Conservation (phyloP, 2,113 vertebrate species). For the Okapia johnstoni region DNA sequence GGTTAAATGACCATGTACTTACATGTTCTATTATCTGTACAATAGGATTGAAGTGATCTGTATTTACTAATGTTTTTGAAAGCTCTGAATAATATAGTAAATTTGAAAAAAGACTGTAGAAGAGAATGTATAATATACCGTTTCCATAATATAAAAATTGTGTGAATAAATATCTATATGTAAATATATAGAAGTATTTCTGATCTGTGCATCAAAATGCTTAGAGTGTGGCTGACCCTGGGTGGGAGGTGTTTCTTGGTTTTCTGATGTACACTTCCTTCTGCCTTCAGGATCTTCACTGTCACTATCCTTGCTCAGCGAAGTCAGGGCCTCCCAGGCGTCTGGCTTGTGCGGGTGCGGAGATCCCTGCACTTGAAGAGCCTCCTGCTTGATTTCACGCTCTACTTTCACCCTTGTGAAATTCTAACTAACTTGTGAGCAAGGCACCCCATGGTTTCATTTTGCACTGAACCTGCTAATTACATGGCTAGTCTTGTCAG, state of each 20-base stretch:
- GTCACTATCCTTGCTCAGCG: neutral
- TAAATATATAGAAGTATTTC: neutral
- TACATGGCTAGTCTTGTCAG: neutral
- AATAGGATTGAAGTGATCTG: neutral
- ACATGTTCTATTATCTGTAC: neutral
- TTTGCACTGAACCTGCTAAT: neutral
- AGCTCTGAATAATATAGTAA: neutral
- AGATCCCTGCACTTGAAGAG: neutral
- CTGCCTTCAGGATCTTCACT: neutral
- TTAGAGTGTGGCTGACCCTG: neutral
- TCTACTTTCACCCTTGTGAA: neutral
- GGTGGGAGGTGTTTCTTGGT: neutral
- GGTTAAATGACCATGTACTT: constrained; percentile 7
- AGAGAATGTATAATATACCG: neutral
- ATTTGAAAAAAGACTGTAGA: neutral
- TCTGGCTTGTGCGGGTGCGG: neutral
- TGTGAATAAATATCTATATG: neutral
- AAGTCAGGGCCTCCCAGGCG: neutral
- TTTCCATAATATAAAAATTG: neutral
- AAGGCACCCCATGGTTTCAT: neutral
- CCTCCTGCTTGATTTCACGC: neutral
- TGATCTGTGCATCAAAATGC: neutral
- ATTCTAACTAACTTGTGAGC: neutral
- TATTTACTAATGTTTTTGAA: constrained; percentile 13
- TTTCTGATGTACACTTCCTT: neutral